Evolutionary conservation across 2,888 invertebrate genomes (phyloP), one percentile per base, ranked within the genome.

Genomic region (Morinoia aosen): DNA sequence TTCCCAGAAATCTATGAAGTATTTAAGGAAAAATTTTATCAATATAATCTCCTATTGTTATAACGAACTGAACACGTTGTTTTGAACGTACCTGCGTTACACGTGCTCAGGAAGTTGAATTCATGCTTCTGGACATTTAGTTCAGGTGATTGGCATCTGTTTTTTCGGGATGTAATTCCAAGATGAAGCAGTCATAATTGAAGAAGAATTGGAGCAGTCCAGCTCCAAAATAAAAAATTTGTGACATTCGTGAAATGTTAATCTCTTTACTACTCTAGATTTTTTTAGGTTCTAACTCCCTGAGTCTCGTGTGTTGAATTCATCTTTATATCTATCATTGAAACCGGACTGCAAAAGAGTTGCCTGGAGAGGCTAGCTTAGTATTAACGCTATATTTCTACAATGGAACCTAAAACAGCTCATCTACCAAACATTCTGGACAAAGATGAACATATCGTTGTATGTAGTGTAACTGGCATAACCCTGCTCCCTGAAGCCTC

Each of bases 371-470:
- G 76, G 76, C 33, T 16, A 76, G 76, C 25, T 76, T 76, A 76
- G 33, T 25, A 76, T 76, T 25, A 76, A 33, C 76, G 76, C 76
- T 76, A 76, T 76, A 76, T 76, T 76, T 76, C 76, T 76, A 76
- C 76, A 76, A 33, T 76, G 76, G 33, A 76, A 76, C 76, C 76
- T 76, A 76, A 76, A 76, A 76, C 76, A 76, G 76, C 76, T 76
- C 76, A 76, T 76, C 90, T 48, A 90, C 48, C 48, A 90, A 90
- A 14, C 11, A 40, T 90, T 90, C 90, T 48, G 39, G 48, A 90
- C 90, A 90, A 90, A 39, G 90, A 90, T 90, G 90, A 48, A 90
- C 90, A 90, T 90, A 90, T 90, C 90, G 90, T 90, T 48, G 90
- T 90, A 48, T 90, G 39, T 90, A 90, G 90, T 40, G 90, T 90